Evolutionary conservation across 2,797 vertebrate species (phyloP), one percentile per base, ranked within the genome.

Genomic region (Myotis pilosus): DNA sequence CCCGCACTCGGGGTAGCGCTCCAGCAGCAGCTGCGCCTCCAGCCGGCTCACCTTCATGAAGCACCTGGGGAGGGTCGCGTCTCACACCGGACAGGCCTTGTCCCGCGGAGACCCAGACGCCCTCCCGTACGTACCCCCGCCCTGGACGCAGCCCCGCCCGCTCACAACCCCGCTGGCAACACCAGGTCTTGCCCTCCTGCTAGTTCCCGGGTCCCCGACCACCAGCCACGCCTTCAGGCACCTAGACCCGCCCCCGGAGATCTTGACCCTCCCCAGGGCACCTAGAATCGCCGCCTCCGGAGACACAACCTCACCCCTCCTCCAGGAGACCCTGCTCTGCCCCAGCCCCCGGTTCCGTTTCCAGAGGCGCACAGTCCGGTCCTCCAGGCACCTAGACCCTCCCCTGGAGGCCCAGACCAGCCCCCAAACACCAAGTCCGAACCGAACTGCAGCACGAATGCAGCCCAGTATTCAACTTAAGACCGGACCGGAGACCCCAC

Each of bases 1-100:
- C 68, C 99, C 99, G 53, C 80, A 94, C 0, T 94, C 96, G 3
- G 89, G 71, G 3, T 98, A 97, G 86, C 71, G 98, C 94, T 99
- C 98, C 47, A 99, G 97, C 80, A 99, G 97, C 55, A 97, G 74
- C 95, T 99, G 98, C 0, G 99, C 99, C 94, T 99, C 99, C 30
- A 95, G n/a, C 0, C 99, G 98, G 4, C 98, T 98, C 80, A 99
- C 98, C 0, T 57, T 69, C 69, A 98, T 95, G 97, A 97, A 99
- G 96, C 99, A 99, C 5, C 99, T 97, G 88, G 55, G 53, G 9
- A 28, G 55, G 30, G 53, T 12, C 51, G 30, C 28, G 76, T 62
- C 76, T 57, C 44, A 12, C 38, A 51, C 3, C 8, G 15, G 33
- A 11, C 36, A 36, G 60, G 23, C 17, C 44, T 25, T 36, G 72